Percentiles rank a stretch among this genome's conserved stretches.
Conservation (phyloP, 2,888 invertebrate genomes). For the Drosophila basisetae region DNA sequence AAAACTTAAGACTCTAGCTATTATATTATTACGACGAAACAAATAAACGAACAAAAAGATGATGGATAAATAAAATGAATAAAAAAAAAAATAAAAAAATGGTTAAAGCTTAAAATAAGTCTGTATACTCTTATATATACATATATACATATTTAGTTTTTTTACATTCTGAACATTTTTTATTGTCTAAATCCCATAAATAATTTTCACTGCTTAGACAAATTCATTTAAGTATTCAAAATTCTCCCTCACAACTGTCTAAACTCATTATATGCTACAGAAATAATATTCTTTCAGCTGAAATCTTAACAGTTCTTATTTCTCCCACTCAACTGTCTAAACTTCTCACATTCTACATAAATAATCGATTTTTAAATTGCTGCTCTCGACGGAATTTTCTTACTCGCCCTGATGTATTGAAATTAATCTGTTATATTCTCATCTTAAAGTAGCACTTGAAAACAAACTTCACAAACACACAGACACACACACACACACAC, state of each 20-base stretch:
- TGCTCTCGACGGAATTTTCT: background rate
- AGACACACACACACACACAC: background rate
- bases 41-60: background rate
- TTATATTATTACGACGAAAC: background rate
- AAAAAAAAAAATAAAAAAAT: too few relatives aligned
- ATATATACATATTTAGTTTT: background rate
- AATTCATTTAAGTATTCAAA: background rate
- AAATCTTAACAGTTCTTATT: background rate
- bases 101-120: background rate
- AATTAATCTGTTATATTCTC: constrained; percentile 14
- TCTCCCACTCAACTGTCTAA: background rate
- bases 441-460: constrained; percentile 14
- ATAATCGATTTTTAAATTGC: constrained; percentile 10
- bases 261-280: background rate
- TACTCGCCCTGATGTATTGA: constrained; percentile 15
- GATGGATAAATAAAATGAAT: background rate
- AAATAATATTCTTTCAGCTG: background rate
- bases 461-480: background rate
- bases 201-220: too few relatives aligned
- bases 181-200: background rate
- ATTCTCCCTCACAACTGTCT: background rate
- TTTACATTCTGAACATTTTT: background rate
- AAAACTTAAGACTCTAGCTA: background rate
- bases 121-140: background rate
- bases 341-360: background rate